These are phyloP conservation scores for Paracentrotus lividus DNA, from an alignment of 53 echinoderm and acorn worm genomes.

Conservation along the genomic window DNA sequence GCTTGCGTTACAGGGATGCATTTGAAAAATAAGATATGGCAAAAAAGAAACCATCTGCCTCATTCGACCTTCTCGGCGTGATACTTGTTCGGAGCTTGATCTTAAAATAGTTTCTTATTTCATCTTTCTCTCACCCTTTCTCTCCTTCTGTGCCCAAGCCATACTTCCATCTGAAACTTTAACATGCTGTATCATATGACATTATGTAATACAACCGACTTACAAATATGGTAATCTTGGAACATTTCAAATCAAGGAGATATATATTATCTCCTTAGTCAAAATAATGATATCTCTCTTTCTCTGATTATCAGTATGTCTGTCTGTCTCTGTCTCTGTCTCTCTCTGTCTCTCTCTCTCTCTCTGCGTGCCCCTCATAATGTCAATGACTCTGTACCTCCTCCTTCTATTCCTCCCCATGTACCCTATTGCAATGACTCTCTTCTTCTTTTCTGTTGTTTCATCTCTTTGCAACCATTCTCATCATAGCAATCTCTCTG, in stretches of 20 bases:
- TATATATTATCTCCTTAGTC: not conserved
- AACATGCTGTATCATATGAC: no score
- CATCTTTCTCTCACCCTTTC: not conserved
- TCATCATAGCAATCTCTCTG: not conserved
- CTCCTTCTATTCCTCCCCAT: not conserved
- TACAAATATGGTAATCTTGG: no score
- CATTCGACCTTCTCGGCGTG: not conserved
- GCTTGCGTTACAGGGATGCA: not conserved
- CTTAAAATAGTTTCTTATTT: not conserved
- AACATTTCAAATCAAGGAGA: no score
- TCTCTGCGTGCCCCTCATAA: not conserved
- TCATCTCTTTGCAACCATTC: no score
- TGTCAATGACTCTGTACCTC: not conserved
- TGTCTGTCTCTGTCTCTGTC: not conserved
- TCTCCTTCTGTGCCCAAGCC: not conserved
- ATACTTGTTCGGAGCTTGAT: not conserved
- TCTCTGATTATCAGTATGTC: not conserved
- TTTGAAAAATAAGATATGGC: not conserved
- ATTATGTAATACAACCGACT: no score
- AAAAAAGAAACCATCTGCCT: constrained; percentile 12
- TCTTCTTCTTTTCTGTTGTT: no score
- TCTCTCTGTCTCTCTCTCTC: not conserved
- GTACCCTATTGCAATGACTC: no score
- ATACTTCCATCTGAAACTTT: no score
- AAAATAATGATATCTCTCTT: not conserved